Evolutionary conservation across 2,113 vertebrate genomes (phyloP).

Genomic region (Oxyruncus cristatus): DNA sequence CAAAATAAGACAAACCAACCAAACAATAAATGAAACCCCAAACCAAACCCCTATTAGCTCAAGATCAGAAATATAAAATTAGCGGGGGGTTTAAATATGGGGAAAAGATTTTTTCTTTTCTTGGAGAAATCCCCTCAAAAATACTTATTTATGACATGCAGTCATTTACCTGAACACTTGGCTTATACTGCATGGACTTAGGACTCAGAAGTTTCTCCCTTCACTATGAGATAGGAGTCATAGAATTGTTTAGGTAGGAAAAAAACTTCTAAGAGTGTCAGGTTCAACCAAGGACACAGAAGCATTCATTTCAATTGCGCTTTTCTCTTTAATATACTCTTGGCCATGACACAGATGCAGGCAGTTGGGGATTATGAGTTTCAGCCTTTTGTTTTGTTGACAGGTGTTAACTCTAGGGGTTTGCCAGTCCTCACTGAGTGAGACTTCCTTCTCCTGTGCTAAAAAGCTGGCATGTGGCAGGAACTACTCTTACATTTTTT

Average conservation of each 20-base stretch:
- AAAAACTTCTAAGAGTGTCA: too few species aligned
- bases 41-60: neutral
- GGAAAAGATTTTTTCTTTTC: neutral
- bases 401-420: neutral
- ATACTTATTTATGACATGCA: neutral
- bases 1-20: neutral
- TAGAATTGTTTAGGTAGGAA: neutral
- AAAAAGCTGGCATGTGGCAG: neutral
- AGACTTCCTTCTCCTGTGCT: neutral
- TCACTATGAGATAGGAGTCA: neutral
- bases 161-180: neutral
- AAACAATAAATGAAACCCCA: neutral
- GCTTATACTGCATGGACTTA: fast-evolving
- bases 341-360: neutral
- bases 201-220: neutral
- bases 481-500: neutral
- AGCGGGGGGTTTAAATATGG: neutral
- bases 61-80: neutral
- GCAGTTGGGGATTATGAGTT: neutral
- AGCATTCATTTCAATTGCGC: neutral
- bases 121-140: neutral
- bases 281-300: neutral
- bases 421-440: neutral
- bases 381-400: neutral
- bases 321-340: neutral